These are phyloP conservation scores for Gastrophysa polygoni DNA, from an alignment of 2,888 invertebrate genomes.

Conservation along the genomic window DNA sequence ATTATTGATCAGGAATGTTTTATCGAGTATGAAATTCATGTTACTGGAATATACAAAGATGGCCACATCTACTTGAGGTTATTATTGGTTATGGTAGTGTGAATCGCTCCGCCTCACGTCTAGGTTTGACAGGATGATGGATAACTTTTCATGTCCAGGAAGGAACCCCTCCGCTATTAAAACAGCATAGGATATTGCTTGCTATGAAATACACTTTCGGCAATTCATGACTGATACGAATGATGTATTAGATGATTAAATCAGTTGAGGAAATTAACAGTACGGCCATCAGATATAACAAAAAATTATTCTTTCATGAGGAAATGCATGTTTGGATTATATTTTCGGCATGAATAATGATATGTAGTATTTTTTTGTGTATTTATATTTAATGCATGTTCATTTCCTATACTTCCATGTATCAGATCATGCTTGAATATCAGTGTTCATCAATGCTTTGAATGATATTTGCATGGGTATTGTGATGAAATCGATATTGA, in stretches of 20 bases:
- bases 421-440: no score
- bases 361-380: no score
- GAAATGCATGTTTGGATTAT: not conserved
- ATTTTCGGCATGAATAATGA: not conserved
- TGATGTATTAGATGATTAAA: not conserved
- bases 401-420: no score
- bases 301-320: no score
- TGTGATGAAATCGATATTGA: no score
- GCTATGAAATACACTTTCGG: not conserved
- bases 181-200: conserved; percentile 13
- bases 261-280: not conserved
- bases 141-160: conserved; percentile 59
- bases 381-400: not conserved
- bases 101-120: conserved; percentile 65
- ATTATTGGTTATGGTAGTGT: conserved; percentile 67
- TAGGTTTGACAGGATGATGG: conserved; percentile 65
- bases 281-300: not conserved
- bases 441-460: no score
- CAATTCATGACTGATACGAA: not conserved
- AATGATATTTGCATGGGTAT: no score
- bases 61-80: conserved; percentile 63
- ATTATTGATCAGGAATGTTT: not conserved
- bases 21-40: conserved; percentile 17
- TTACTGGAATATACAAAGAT: conserved; percentile 57
- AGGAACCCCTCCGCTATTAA: conserved; percentile 47